These are phyloP conservation scores for Podarcis lilfordi DNA, from an alignment of 2,797 vertebrate species.

Conservation along the genomic window DNA sequence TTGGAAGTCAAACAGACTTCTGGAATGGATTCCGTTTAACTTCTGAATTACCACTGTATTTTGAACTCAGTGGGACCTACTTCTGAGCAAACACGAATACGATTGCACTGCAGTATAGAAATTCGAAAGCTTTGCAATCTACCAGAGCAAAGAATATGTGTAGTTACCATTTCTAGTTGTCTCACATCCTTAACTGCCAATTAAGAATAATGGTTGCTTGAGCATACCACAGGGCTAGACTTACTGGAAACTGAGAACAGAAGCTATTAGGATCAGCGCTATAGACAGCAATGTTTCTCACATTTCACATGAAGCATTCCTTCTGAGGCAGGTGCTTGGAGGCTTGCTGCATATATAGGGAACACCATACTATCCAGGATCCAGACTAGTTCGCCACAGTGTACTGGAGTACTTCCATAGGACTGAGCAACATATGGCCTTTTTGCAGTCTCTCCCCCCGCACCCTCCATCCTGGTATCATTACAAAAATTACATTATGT, in stretches of 20 bases:
- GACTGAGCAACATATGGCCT: not conserved
- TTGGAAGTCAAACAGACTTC: too few species aligned
- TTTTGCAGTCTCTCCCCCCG: not conserved
- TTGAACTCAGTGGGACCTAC: not conserved
- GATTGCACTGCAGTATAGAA: not conserved
- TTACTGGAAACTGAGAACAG: conserved; percentile 33
- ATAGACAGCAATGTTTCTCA: conserved; percentile 1
- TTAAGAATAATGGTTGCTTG: conserved; percentile 26
- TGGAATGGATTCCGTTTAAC: too few species aligned
- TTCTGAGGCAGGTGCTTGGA: conserved; percentile 23
- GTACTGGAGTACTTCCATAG: not conserved
- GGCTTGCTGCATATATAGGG: not conserved
- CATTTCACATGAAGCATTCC: conserved; percentile 21
- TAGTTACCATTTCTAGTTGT: not conserved
- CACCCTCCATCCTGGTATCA: not conserved
- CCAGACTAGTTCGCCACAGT: not conserved
- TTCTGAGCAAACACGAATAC: not conserved
- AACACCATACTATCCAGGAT: not conserved
- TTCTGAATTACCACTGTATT: too few species aligned
- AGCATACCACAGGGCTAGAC: conserved; percentile 8
- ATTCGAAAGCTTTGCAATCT: not conserved
- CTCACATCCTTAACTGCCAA: conserved; percentile 3
- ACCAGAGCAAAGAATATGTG: not conserved
- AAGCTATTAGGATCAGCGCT: not conserved
- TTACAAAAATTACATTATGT: conserved; percentile 10